phyloP scores from a whole-genome alignment of 2,888 invertebrate species.

The Colletes collaris region DNA sequence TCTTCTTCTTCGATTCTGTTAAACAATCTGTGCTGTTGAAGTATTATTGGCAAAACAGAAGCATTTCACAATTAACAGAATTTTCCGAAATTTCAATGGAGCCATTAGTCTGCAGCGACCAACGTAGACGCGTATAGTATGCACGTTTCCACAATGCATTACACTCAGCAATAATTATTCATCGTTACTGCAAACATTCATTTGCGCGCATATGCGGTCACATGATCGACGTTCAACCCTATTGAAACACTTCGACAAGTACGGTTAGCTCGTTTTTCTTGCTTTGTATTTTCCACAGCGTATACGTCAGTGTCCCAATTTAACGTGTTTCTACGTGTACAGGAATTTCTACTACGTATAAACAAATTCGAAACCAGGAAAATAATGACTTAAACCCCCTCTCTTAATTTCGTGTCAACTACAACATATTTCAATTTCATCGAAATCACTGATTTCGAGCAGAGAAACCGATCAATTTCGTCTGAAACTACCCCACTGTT shows the following conservation, averaged over 20 bases:
- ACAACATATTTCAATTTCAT: too few relatives aligned
- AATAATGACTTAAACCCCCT: too few relatives aligned
- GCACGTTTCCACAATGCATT: conserved; percentile 45
- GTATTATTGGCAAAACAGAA: background rate
- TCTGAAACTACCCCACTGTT: too few relatives aligned
- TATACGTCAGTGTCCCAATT: conserved; percentile 37
- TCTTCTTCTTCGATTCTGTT: background rate
- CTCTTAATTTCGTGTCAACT: too few relatives aligned
- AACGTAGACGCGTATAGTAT: conserved; percentile 1
- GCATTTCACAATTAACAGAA: background rate
- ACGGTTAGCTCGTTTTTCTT: conserved; percentile 63
- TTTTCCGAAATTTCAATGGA: conserved; percentile 30
- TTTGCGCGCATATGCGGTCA: conserved; percentile 46
- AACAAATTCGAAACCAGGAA: too few relatives aligned
- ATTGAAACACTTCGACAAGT: conserved; percentile 67
- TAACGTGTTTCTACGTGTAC: conserved; percentile 5
- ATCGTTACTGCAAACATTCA: conserved; percentile 51
- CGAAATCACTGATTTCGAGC: too few relatives aligned
- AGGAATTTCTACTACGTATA: background rate
- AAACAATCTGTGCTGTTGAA: background rate
- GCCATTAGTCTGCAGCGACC: conserved; percentile 37
- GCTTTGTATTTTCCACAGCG: conserved; percentile 33
- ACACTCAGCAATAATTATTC: conserved; percentile 51
- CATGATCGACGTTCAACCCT: conserved; percentile 61
- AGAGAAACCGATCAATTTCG: too few relatives aligned